Percentiles rank a stretch among this genome's conserved stretches.
phyloP scores from a whole-genome alignment of 2,113 vertebrate species.

The Vicugna pacos region DNA sequence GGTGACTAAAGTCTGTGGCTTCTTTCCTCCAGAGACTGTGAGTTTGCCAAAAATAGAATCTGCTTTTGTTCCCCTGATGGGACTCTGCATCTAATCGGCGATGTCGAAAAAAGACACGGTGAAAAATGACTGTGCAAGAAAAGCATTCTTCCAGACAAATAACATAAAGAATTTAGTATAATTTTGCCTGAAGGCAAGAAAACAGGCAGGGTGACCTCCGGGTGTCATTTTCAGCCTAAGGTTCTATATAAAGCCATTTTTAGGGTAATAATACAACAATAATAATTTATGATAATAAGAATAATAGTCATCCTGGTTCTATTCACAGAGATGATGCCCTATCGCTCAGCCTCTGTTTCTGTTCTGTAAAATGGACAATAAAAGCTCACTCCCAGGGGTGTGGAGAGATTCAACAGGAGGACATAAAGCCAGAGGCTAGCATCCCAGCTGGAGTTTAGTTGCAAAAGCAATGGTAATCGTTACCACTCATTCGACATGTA shows the following conservation, averaged over 20 bases:
- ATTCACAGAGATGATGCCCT: neutral
- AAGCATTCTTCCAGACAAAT: neutral
- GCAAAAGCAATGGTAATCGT: neutral
- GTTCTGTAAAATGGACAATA: neutral
- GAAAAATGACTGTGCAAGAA: neutral
- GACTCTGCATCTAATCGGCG: neutral
- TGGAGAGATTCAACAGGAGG: neutral
- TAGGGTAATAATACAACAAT: neutral
- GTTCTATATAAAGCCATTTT: neutral
- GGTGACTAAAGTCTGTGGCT: neutral
- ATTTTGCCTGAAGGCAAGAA: neutral
- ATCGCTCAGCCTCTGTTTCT: neutral
- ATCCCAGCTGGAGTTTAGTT: too few species aligned
- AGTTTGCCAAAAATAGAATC: constrained; percentile 45
- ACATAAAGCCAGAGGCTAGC: neutral
- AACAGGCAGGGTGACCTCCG: neutral
- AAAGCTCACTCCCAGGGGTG: neutral
- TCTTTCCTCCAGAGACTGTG: constrained; percentile 5
- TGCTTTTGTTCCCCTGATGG: neutral
- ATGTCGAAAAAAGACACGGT: neutral
- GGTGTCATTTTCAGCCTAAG: neutral
- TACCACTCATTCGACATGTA: neutral
- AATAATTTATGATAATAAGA: neutral
- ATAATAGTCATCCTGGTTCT: neutral
- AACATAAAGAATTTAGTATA: neutral